These are phyloP conservation scores for Gallinago nigripennis DNA, from an alignment of 2,797 vertebrate genomes.

Conservation along the genomic window DNA sequence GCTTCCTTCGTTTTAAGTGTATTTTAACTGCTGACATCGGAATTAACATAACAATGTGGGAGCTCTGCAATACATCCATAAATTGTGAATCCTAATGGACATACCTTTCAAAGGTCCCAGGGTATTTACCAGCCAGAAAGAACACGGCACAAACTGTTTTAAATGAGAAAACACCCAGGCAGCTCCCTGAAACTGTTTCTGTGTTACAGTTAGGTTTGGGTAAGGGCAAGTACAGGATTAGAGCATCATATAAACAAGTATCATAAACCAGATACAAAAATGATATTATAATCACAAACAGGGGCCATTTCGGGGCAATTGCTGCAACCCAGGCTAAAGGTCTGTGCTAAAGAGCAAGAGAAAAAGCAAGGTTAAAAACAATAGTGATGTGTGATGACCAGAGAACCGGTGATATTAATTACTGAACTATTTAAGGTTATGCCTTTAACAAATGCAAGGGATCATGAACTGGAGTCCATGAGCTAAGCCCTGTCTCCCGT, in stretches of 20 bases:
- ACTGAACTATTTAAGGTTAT: background rate
- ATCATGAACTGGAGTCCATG: background rate
- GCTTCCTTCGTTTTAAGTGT: slow-evolving; percentile 64
- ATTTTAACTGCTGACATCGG: slow-evolving; percentile 68
- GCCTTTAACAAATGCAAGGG: background rate
- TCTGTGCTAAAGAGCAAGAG: background rate
- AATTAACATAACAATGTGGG: slow-evolving; percentile 65
- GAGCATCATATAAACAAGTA: background rate
- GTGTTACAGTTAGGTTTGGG: background rate
- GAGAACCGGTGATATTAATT: background rate
- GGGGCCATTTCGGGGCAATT: background rate
- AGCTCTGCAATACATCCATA: slow-evolving; percentile 51
- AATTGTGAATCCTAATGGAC: slow-evolving; percentile 37
- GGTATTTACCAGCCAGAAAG: background rate
- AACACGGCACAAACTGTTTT: background rate
- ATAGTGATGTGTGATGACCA: background rate
- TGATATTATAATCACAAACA: background rate
- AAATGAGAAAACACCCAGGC: background rate
- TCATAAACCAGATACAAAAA: background rate
- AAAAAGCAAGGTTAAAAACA: background rate
- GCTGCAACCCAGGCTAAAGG: background rate
- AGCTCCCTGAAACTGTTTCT: background rate
- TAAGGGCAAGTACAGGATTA: background rate
- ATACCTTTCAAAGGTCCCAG: background rate
- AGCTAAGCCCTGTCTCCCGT: background rate